phyloP scores from a whole-genome alignment of 1,140 invertebrate species.

The Lepidurus packardi region DNA sequence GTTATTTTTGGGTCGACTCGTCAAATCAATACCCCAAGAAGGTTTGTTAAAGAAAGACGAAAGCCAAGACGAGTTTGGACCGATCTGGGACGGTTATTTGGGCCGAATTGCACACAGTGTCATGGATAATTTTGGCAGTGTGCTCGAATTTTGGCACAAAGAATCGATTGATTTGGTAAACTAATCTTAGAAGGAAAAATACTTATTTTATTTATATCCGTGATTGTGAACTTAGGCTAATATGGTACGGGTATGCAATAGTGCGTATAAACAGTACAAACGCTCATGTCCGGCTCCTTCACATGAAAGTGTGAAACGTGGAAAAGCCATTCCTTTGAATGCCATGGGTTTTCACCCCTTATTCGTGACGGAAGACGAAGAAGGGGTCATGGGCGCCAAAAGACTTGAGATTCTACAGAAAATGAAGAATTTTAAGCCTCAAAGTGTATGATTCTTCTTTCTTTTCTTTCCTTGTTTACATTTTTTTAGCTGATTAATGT shows the following conservation, averaged over 20 bases:
- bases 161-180: constrained; percentile 64
- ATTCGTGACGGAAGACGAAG: constrained; percentile 46
- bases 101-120: constrained; percentile 74
- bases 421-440: constrained; percentile 77
- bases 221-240: constrained; percentile 44
- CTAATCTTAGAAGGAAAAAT: constrained; percentile 41
- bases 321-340: constrained; percentile 59
- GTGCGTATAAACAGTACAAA: constrained; percentile 86
- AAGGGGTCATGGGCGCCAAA: constrained; percentile 29
- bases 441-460: constrained; percentile 60
- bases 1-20: constrained; percentile 77
- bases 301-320: constrained; percentile 75
- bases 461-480: constrained; percentile 28
- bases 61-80: constrained; percentile 45
- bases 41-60: constrained; percentile 41
- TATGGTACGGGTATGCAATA: constrained; percentile 68
- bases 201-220: constrained; percentile 46
- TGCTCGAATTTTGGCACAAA: constrained; percentile 68
- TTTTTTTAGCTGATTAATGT: constrained; percentile 30
- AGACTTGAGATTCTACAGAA: constrained; percentile 55
- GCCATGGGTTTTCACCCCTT: constrained; percentile 55
- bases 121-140: constrained; percentile 75
- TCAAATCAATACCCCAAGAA: constrained; percentile 53
- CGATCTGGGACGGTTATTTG: constrained; percentile 50
- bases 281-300: constrained; percentile 79